These are phyloP conservation scores for Centropyge bicolor DNA, from an alignment of 2,797 vertebrate species.

Conservation along the genomic window DNA sequence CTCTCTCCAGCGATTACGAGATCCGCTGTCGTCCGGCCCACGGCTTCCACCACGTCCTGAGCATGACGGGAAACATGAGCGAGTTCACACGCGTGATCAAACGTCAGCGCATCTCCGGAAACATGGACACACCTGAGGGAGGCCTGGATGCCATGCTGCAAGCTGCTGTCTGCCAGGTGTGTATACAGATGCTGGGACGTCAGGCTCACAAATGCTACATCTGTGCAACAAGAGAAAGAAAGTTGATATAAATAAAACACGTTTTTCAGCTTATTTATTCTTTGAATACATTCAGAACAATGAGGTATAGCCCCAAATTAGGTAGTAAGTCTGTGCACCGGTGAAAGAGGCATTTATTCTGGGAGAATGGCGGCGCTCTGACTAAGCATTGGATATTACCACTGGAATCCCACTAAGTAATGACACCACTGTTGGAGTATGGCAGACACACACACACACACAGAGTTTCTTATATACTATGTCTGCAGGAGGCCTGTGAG, in stretches of 20 bases:
- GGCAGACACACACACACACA: conserved; percentile 51
- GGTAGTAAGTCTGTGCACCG: conserved; percentile 7
- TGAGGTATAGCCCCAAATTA: conserved; percentile 24
- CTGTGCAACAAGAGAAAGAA: conserved; percentile 3
- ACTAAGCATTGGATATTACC: conserved; percentile 58
- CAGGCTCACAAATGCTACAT: neutral
- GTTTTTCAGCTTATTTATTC: neutral
- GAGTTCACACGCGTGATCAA: conserved; percentile 94
- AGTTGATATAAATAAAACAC: neutral
- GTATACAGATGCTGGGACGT: neutral
- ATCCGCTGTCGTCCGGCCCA: conserved; percentile 94
- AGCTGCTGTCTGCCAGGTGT: conserved; percentile 95
- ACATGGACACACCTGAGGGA: conserved; percentile 97
- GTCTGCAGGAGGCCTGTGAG: conserved; percentile 67
- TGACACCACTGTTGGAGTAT: conserved; percentile 61
- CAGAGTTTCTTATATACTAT: conserved; percentile 51
- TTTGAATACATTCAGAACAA: conserved; percentile 4
- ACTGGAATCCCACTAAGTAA: conserved; percentile 62
- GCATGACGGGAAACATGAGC: conserved; percentile 93
- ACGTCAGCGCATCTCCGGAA: conserved; percentile 95
- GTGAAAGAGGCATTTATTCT: conserved; percentile 48
- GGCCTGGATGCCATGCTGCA: conserved; percentile 98
- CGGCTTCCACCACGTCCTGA: conserved; percentile 94
- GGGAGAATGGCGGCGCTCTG: conserved; percentile 56
- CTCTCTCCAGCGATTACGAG: conserved; percentile 89